Conservation (phyloP, 2,797 vertebrate genomes). For the Poecile montanus region DNA sequence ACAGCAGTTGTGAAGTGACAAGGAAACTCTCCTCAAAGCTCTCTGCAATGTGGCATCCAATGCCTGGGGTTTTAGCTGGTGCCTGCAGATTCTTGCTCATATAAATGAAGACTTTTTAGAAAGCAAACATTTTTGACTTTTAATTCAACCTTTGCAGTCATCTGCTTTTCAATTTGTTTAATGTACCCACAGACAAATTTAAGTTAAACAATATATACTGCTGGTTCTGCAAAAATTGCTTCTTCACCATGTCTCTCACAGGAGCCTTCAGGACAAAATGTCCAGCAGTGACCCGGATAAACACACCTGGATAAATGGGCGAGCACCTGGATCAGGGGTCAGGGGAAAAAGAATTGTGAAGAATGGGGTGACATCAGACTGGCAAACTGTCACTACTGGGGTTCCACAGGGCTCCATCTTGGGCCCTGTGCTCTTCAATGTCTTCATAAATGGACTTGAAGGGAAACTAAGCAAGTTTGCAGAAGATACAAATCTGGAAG, state of each 20-base stretch:
- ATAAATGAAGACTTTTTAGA: neutral
- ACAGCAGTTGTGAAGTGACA: neutral
- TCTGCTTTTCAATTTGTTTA: neutral
- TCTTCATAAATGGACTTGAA: neutral
- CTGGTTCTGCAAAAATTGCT: neutral
- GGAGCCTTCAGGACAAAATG: neutral
- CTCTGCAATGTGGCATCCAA: neutral
- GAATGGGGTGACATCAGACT: neutral
- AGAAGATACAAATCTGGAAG: neutral
- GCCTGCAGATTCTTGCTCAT: neutral
- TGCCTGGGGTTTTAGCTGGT: neutral
- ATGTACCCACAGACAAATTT: neutral
- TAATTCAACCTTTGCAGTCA: neutral
- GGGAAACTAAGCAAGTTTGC: neutral
- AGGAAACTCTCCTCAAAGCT: neutral
- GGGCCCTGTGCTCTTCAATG: fast-evolving
- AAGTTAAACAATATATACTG: neutral
- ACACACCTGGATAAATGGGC: neutral
- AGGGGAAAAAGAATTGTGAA: neutral
- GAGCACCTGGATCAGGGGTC: neutral
- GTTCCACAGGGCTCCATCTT: neutral
- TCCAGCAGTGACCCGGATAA: neutral
- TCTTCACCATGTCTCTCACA: neutral
- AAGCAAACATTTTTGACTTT: neutral
- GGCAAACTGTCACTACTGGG: neutral